A percentile compares a stretch with the other conserved stretches of the same genome.
phyloP scores from a whole-genome alignment of 2,797 vertebrate genomes.

The Typhlichthys subterraneus region DNA sequence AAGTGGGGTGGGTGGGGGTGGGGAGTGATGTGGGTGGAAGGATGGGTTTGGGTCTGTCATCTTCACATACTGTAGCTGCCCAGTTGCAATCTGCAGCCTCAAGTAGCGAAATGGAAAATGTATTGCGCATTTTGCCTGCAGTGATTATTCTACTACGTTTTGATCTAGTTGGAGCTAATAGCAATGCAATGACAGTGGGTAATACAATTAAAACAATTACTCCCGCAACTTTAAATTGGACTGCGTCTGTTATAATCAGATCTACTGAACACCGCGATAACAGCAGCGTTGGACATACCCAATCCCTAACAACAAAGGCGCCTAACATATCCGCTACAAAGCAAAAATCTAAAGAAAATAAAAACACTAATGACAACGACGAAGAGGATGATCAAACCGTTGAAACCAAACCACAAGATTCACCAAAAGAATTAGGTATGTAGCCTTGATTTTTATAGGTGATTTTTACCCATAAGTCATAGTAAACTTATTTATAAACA shows the following conservation, averaged over 20 bases:
- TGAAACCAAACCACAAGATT: slow-evolving; percentile 14
- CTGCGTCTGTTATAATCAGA: slow-evolving; percentile 21
- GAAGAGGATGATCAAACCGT: slow-evolving; percentile 9
- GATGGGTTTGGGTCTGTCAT: slow-evolving; percentile 51
- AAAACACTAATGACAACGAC: slow-evolving; percentile 5
- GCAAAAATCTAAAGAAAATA: slow-evolving; percentile 9
- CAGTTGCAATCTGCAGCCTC: slow-evolving; percentile 34
- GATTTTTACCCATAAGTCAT: too few relatives aligned
- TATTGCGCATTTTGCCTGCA: slow-evolving; percentile 41
- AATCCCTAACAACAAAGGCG: slow-evolving; percentile 22
- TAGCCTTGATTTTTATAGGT: background rate
- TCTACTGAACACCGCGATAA: slow-evolving; percentile 3
- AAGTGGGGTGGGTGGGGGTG: slow-evolving; percentile 12
- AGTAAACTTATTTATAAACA: too few relatives aligned
- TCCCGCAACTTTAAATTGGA: slow-evolving; percentile 15
- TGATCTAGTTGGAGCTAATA: slow-evolving; percentile 3
- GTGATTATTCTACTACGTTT: slow-evolving; percentile 41
- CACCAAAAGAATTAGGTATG: slow-evolving; percentile 50
- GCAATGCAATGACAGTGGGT: slow-evolving; percentile 16
- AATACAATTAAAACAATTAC: slow-evolving; percentile 11
- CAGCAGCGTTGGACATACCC: slow-evolving; percentile 9
- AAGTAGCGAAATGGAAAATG: slow-evolving; percentile 61
- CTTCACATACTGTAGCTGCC: slow-evolving; percentile 25
- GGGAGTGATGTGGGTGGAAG: slow-evolving; percentile 28
- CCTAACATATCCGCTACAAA: slow-evolving; percentile 12